Evolutionary conservation across 2,888 invertebrate genomes (phyloP).

Genomic region (Meiosimyza platycephala): DNA sequence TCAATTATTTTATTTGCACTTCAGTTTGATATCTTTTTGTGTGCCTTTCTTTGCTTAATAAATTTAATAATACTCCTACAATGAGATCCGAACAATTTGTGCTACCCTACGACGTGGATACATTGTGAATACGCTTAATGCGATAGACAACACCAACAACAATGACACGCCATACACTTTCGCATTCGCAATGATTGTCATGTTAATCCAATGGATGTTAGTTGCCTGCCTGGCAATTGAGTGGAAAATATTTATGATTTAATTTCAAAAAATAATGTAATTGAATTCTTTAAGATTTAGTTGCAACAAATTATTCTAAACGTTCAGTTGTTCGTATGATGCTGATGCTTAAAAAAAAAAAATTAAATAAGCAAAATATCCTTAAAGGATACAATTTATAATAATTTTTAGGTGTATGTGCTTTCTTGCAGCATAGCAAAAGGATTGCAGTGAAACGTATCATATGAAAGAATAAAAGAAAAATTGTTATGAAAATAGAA

Average conservation of each 20-base stretch:
- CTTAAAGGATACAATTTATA: no score
- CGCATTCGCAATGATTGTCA: background rate
- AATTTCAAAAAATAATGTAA: conserved; percentile 2
- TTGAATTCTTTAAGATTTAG: conserved; percentile 44
- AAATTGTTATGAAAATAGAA: background rate
- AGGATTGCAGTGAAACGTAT: background rate
- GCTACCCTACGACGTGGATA: conserved; percentile 9
- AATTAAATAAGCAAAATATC: no score
- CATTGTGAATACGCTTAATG: conserved; percentile 1
- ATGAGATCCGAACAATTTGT: conserved; percentile 11
- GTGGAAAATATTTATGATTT: conserved; percentile 7
- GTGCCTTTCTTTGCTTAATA: conserved; percentile 19
- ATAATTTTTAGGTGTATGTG: no score
- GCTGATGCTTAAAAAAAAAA: no score
- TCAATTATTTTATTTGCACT: background rate
- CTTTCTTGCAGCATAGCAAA: conserved; percentile 3
- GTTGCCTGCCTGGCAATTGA: background rate
- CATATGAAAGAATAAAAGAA: background rate
- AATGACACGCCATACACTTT: background rate
- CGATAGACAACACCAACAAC: conserved; percentile 6
- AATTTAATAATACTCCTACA: conserved; percentile 13
- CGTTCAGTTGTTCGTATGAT: conserved; percentile 19
- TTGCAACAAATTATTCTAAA: conserved; percentile 43
- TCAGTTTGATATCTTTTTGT: no score
- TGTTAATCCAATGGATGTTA: background rate